These are phyloP conservation scores for Psittacus erithacus DNA, from an alignment of 2,113 vertebrate genomes.

Conservation along the genomic window DNA sequence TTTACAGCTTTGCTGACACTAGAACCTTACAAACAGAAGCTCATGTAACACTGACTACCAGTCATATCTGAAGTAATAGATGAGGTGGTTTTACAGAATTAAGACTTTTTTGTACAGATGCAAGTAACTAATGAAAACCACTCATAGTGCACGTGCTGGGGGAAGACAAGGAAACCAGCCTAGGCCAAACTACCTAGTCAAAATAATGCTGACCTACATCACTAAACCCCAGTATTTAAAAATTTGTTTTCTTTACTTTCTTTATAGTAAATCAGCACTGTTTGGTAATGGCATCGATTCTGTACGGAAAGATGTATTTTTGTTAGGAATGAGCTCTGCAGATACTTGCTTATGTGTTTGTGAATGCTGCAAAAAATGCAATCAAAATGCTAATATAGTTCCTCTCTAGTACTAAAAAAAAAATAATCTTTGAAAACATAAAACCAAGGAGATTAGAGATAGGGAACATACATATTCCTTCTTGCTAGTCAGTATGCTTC, in stretches of 20 bases:
- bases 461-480: not conserved
- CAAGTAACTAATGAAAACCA: not conserved
- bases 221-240: not conserved
- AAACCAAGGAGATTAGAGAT: not conserved
- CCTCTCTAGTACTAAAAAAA: not conserved
- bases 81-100: not conserved
- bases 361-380: not conserved
- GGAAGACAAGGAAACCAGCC: not conserved
- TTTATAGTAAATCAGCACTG: not conserved
- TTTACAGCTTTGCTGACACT: not conserved
- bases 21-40: not conserved
- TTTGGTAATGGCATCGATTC: not conserved
- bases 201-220: not conserved
- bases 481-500: not conserved
- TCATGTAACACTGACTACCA: rapidly evolving
- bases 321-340: not conserved
- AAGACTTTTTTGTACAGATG: not conserved
- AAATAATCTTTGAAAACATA: not conserved
- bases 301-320: not conserved
- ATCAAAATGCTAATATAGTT: not conserved
- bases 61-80: not conserved
- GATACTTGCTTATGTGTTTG: not conserved
- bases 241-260: not conserved
- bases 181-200: not conserved
- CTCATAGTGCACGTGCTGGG: not conserved